phyloP scores from a whole-genome alignment of 2,888 invertebrate species.

The Copidosoma aretas region DNA sequence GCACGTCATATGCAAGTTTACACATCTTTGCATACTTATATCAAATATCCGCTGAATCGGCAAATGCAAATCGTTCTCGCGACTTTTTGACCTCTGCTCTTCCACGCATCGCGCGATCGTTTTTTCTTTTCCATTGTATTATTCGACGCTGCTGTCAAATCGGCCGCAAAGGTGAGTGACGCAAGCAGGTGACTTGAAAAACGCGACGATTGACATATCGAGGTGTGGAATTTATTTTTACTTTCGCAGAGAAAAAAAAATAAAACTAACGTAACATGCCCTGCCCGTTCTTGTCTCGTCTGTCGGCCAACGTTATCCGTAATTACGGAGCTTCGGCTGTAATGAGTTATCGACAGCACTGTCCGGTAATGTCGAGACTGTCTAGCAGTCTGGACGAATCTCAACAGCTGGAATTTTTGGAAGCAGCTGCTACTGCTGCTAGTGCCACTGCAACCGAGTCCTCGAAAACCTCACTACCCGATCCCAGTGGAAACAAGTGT shows the following conservation, averaged over 20 bases:
- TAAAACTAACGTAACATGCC: conserved; percentile 79
- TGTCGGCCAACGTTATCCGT: conserved; percentile 80
- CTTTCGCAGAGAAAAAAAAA: background rate
- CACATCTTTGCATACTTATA: too few relatives aligned
- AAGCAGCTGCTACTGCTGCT: background rate
- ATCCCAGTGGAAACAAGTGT: conserved; percentile 61
- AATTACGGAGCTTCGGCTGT: conserved; percentile 80
- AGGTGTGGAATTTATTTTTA: background rate
- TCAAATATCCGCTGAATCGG: too few relatives aligned
- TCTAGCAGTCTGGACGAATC: conserved; percentile 50
- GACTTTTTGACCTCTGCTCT: too few relatives aligned
- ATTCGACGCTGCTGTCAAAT: too few relatives aligned
- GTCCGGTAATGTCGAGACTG: conserved; percentile 76
- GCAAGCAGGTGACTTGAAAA: too few relatives aligned
- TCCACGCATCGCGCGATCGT: too few relatives aligned
- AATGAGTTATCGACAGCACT: conserved; percentile 81
- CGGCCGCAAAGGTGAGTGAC: too few relatives aligned
- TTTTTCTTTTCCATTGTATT: too few relatives aligned
- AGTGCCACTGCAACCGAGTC: background rate
- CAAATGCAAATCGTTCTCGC: too few relatives aligned
- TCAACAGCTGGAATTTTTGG: background rate
- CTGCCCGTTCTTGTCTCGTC: conserved; percentile 84
- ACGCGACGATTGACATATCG: too few relatives aligned
- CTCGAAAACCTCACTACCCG: background rate
- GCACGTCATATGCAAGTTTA: too few relatives aligned